Evolutionary conservation across 2,797 vertebrate genomes (phyloP), one percentile per base, ranked within the genome.

Genomic region (Octomys mimax): DNA sequence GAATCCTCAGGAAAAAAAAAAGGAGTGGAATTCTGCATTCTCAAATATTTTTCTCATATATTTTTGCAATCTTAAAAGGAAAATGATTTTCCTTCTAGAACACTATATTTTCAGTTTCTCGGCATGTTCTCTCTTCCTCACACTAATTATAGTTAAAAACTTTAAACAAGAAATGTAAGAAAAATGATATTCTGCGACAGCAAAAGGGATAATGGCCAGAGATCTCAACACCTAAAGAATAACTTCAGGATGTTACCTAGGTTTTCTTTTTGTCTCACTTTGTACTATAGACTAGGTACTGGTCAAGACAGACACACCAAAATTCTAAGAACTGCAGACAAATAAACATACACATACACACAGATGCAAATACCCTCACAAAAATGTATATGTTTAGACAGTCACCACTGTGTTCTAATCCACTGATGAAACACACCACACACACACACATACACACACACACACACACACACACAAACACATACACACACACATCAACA

Each of bases 131-230:
- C 6, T 89, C 19, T 46, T 82, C 7, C 6, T 62, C n/a, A 14
- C 4, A 26, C 26, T 79, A 75, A 79, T 39, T 36, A 59, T 4
- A 79, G 6, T 2, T 6, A 24, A 62, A 84, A 61, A 6, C 14
- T 11, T 1, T 54, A 31, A 26, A 16, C 0, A 36, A 61, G 10
- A 3, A 46, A 21, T 18, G 61, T 82, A 3, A 78, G 71, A 80
- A 1, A 81, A 42, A 81, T 28, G 79, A 54, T 8, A 5, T 10
- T 79, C 3, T 62, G 7, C 71, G 14, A 31, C 36, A 28, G 4
- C 57, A 62, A 3, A 52, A n/a, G 16, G 0, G 1, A 6, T 6
- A 42, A 5, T 0, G 18, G 12, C 1, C 42, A 24, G 6, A 22
- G 18, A 13, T 2, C 9, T 36, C 7, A 5, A 10, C 7, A 49